phyloP scores from a whole-genome alignment of 2,797 vertebrate genomes.

The Dermochelys coriacea region DNA sequence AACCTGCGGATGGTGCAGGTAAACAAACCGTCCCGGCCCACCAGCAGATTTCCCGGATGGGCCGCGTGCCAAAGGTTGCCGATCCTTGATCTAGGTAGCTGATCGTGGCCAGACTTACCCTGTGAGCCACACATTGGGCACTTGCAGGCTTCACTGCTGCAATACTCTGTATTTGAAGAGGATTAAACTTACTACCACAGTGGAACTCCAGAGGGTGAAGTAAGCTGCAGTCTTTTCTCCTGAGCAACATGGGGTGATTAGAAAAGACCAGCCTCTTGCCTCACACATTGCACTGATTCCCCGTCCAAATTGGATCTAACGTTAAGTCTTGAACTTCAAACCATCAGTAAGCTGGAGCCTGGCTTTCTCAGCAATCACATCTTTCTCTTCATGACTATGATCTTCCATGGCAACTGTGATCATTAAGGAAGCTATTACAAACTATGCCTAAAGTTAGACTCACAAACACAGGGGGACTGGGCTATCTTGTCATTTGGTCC shows the following conservation, averaged over 20 bases:
- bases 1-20: too few species aligned
- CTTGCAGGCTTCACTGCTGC: not conserved
- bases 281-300: not conserved
- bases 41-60: too few species aligned
- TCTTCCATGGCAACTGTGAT: not conserved
- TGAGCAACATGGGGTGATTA: not conserved
- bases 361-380: not conserved
- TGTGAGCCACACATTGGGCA: not conserved
- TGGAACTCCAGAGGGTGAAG: not conserved
- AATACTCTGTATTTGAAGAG: constrained; percentile 24
- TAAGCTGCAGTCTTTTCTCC: not conserved
- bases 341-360: not conserved
- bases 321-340: not conserved
- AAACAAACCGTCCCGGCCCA: too few species aligned
- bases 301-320: not conserved
- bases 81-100: too few species aligned
- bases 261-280: not conserved
- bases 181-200: constrained; percentile 16
- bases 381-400: accelerated
- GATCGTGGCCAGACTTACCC: too few species aligned
- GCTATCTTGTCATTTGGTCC: not conserved
- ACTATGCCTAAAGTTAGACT: constrained; percentile 21
- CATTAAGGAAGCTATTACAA: not conserved
- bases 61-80: too few species aligned
- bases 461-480: constrained; percentile 11